Percentiles rank a stretch among this genome's conserved stretches.
These are phyloP conservation scores for Aythya baeri DNA, from an alignment of 2,113 vertebrate species.

Conservation along the genomic window DNA sequence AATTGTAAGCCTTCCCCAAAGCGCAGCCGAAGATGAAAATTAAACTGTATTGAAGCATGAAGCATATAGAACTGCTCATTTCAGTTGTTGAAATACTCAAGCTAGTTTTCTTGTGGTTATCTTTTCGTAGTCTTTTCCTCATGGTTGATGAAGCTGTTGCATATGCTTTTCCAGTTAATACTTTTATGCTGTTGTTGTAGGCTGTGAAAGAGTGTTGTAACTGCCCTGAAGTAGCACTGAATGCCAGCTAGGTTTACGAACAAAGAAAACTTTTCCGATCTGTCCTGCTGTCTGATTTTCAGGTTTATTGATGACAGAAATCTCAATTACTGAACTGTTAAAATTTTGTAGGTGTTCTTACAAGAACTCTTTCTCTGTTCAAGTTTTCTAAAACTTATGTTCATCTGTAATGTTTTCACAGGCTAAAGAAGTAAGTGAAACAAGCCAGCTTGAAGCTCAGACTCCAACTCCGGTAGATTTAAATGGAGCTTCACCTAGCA, in stretches of 20 bases:
- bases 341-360: background rate
- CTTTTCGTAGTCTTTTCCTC: background rate
- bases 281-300: background rate
- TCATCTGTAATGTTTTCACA: constrained; percentile 55
- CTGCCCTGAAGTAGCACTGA: background rate
- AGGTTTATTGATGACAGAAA: background rate
- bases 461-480: constrained; percentile 59
- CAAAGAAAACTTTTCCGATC: background rate
- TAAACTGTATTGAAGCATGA: background rate
- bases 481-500: constrained; percentile 69
- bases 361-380: background rate
- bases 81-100: background rate
- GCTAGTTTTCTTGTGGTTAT: background rate
- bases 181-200: background rate
- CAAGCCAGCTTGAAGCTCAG: constrained; percentile 59
- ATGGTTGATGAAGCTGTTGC: background rate
- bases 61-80: background rate
- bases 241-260: background rate
- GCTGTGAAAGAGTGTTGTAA: background rate
- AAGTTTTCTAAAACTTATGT: background rate
- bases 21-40: background rate
- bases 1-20: background rate
- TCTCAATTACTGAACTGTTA: background rate
- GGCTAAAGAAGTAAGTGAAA: constrained; percentile 54
- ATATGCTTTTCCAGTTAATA: background rate